Conservation (phyloP, 2,113 vertebrate species). For the Coreoperca whiteheadi region DNA sequence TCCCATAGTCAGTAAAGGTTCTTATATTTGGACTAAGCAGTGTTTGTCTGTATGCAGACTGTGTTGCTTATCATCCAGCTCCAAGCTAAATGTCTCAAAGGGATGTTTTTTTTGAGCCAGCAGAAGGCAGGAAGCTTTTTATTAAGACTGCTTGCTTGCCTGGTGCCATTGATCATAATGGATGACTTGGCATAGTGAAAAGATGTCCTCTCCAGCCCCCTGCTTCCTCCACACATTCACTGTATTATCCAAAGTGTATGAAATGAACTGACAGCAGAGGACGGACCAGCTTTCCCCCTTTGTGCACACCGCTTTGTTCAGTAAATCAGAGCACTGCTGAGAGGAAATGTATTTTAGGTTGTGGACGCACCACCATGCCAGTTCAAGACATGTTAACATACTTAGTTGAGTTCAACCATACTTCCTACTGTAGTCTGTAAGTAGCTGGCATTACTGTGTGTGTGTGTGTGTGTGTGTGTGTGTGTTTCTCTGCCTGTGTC, state of each 20-base stretch:
- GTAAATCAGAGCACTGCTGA: slow-evolving; percentile 36
- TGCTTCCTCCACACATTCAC: slow-evolving; percentile 29
- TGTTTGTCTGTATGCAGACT: background rate
- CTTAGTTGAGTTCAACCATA: background rate
- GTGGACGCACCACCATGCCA: background rate
- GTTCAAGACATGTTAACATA: background rate
- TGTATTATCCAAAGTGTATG: slow-evolving; percentile 43
- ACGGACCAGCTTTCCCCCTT: slow-evolving; percentile 18
- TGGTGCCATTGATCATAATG: slow-evolving; percentile 59
- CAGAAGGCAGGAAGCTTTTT: slow-evolving; percentile 56
- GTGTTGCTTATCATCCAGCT: slow-evolving; percentile 5
- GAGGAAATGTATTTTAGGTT: background rate
- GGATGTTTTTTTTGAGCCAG: slow-evolving; percentile 23
- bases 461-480: background rate
- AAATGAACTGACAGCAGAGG: slow-evolving; percentile 47
- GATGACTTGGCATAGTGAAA: slow-evolving; percentile 60
- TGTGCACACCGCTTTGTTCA: slow-evolving; percentile 20
- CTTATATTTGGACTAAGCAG: background rate
- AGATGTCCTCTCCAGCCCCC: slow-evolving; percentile 28
- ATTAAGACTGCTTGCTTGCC: slow-evolving; percentile 37
- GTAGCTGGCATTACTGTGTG: background rate
- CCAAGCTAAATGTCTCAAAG: slow-evolving; percentile 25
- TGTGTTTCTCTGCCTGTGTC: slow-evolving; percentile 8
- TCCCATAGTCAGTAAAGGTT: background rate
- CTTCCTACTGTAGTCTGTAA: slow-evolving; percentile 9